Conservation (phyloP, 2,113 vertebrate genomes). For the Rousettus leschenaultii region DNA sequence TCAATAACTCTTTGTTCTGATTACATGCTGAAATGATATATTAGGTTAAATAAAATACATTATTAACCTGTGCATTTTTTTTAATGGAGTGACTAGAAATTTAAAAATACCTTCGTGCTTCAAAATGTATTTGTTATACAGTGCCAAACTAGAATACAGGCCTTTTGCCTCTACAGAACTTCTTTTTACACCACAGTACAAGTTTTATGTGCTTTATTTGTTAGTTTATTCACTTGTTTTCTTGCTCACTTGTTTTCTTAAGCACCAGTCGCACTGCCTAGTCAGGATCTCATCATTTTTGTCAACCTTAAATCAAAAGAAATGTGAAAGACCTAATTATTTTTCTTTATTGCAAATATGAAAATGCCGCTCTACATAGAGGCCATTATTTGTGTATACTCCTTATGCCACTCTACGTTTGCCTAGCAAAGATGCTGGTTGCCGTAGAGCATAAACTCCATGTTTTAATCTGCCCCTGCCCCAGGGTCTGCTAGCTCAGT, state of each 20-base stretch:
- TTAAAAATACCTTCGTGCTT: background rate
- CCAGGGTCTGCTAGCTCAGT: background rate
- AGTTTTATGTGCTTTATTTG: background rate
- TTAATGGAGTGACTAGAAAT: background rate
- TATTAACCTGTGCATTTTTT: background rate
- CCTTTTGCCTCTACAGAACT: background rate
- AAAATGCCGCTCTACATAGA: background rate
- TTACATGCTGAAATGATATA: background rate
- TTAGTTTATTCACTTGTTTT: background rate
- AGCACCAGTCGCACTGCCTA: background rate
- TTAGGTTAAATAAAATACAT: background rate
- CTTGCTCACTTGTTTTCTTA: background rate
- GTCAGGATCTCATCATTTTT: background rate
- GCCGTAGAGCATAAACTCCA: background rate
- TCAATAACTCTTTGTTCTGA: background rate
- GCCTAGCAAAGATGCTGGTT: background rate
- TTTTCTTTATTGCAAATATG: background rate
- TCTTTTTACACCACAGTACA: background rate
- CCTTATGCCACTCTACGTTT: background rate
- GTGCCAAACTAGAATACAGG: background rate
- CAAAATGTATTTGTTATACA: background rate
- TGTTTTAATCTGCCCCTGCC: background rate
- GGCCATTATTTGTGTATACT: background rate
- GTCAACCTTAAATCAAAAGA: background rate
- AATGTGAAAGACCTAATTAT: background rate